phyloP scores from a whole-genome alignment of 2,888 invertebrate species.

The Oithona nana region DNA sequence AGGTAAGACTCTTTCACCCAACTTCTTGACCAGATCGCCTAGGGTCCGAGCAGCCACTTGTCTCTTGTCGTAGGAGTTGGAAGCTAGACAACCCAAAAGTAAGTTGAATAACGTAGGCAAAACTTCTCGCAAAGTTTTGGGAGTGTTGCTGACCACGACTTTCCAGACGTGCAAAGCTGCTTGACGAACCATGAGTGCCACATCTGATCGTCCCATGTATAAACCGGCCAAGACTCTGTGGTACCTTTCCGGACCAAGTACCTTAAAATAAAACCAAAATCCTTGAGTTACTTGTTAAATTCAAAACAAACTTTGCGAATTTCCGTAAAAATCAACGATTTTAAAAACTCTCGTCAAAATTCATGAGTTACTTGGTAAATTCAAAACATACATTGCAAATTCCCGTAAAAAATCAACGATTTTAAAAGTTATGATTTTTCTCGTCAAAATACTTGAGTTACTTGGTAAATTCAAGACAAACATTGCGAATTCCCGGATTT shows the following conservation, averaged over 20 bases:
- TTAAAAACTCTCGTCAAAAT: no score
- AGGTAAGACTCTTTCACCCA: constrained; percentile 89
- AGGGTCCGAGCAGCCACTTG: constrained; percentile 90
- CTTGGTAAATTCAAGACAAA: no score
- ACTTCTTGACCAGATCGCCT: constrained; percentile 86
- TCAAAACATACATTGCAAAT: no score
- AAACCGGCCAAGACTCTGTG: constrained; percentile 73
- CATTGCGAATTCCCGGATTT: no score
- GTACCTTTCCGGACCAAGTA: constrained; percentile 61
- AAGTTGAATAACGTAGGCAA: constrained; percentile 79
- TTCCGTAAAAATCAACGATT: no score
- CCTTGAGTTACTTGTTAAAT: no score
- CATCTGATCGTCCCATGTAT: constrained; percentile 84
- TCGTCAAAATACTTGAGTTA: no score
- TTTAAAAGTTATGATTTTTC: no score
- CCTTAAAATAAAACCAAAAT: neutral
- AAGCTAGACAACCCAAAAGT: constrained; percentile 79
- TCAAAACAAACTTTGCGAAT: no score
- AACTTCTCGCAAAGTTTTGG: constrained; percentile 74
- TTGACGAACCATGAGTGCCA: constrained; percentile 87
- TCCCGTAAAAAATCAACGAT: no score
- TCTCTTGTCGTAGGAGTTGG: constrained; percentile 84
- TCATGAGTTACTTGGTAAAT: no score
- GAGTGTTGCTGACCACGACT: constrained; percentile 89
- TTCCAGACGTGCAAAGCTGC: constrained; percentile 98